phyloP scores from a whole-genome alignment of 2,797 vertebrate genomes.

The Sebastes vulpes region DNA sequence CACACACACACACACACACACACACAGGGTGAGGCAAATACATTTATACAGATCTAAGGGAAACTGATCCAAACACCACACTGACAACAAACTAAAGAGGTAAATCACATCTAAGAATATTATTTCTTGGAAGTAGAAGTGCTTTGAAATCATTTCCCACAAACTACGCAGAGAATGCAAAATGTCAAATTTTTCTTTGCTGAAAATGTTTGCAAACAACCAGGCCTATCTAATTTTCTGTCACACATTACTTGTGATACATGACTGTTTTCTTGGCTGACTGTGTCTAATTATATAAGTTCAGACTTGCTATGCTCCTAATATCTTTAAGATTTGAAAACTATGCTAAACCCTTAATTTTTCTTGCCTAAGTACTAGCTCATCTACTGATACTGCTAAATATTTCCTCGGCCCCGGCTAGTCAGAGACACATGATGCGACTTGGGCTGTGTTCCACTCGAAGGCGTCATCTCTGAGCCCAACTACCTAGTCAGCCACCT shows the following conservation, averaged over 20 bases:
- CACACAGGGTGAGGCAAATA: constrained; percentile 20
- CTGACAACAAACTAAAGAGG: background rate
- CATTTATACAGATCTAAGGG: constrained; percentile 43
- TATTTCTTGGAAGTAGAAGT: background rate
- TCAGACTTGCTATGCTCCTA: background rate
- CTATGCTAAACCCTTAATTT: background rate
- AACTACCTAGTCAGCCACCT: constrained; percentile 14
- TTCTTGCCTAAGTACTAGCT: background rate
- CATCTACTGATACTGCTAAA: background rate
- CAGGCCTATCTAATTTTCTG: background rate
- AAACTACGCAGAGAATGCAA: background rate
- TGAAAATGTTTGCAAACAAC: background rate
- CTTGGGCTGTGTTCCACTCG: background rate
- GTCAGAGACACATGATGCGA: background rate
- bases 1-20: constrained; percentile 11
- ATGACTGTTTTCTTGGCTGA: background rate
- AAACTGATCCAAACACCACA: constrained; percentile 43
- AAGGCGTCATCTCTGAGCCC: background rate
- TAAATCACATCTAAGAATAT: background rate
- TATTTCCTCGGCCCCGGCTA: background rate
- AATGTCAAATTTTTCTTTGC: background rate
- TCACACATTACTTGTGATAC: background rate
- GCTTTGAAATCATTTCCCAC: background rate
- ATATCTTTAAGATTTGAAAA: background rate
- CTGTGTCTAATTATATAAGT: background rate